Conservation (phyloP, 2,888 invertebrate genomes). For the Eupeodes luniger region DNA sequence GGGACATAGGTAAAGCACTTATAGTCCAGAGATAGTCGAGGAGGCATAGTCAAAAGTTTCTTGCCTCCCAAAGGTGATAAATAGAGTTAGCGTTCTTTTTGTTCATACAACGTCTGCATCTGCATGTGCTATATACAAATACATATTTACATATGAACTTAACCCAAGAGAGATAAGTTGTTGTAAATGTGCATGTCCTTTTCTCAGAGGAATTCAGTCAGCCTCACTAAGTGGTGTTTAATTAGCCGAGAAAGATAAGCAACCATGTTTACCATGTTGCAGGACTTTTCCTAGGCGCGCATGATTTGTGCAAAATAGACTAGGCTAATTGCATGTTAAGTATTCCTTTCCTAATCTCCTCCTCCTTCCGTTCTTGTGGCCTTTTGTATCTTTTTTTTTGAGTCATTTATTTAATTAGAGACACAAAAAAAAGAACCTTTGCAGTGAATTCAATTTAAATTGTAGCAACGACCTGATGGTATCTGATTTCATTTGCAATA, state of each 20-base stretch:
- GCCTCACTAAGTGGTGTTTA: conserved; percentile 61
- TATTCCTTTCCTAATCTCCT: background rate
- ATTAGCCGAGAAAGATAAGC: conserved; percentile 69
- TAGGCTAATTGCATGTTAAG: conserved; percentile 68
- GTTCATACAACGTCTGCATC: background rate
- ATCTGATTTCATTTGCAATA: conserved; percentile 31
- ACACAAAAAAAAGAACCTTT: background rate
- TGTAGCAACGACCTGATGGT: conserved; percentile 2
- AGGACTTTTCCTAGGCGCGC: conserved; percentile 19
- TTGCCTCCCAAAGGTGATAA: conserved; percentile 10
- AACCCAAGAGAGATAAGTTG: background rate
- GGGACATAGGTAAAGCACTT: background rate
- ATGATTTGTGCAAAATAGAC: conserved; percentile 61
- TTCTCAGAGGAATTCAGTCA: conserved; percentile 36
- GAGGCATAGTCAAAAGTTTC: background rate
- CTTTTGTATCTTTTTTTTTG: background rate
- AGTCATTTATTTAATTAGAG: background rate
- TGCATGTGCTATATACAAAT: background rate
- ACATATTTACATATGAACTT: background rate
- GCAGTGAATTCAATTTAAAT: conserved; percentile 25
- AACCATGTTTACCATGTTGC: conserved; percentile 48
- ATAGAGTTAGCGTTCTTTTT: conserved; percentile 20
- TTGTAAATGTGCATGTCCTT: conserved; percentile 21
- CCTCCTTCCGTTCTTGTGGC: background rate
- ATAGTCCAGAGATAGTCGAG: background rate